Percentiles rank a stretch among this genome's conserved stretches.
phyloP scores from a whole-genome alignment of 1,140 invertebrate genomes.

The Ips nitidus region DNA sequence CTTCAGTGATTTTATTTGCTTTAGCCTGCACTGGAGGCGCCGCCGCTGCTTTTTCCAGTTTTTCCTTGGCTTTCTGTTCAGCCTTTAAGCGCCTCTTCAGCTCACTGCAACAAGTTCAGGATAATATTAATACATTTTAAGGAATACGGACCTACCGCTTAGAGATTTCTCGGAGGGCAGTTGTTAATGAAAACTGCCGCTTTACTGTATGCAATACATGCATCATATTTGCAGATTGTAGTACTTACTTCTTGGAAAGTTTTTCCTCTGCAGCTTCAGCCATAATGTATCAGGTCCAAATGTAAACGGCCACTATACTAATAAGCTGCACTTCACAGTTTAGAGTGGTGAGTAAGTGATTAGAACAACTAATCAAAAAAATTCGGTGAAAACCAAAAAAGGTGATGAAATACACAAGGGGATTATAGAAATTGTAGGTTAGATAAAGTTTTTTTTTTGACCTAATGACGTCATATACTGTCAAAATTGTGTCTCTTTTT shows the following conservation, averaged over 20 bases:
- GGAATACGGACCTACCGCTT: constrained; percentile 44
- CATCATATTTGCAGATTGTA: constrained; percentile 48
- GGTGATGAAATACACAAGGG: too few species aligned
- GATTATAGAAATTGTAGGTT: too few species aligned
- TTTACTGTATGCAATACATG: constrained; percentile 38
- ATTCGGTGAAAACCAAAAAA: too few species aligned
- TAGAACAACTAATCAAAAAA: too few species aligned
- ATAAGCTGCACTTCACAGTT: too few species aligned
- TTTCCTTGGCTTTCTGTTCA: constrained; percentile 91
- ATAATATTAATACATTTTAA: constrained; percentile 39
- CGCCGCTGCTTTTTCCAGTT: constrained; percentile 76
- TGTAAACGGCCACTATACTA: too few species aligned
- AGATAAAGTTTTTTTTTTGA: too few species aligned
- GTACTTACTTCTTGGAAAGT: constrained; percentile 71
- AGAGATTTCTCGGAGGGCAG: constrained; percentile 39
- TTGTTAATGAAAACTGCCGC: constrained; percentile 33
- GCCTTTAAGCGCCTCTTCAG: constrained; percentile 87
- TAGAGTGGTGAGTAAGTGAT: too few species aligned
- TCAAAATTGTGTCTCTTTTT: too few species aligned
- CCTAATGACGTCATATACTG: too few species aligned
- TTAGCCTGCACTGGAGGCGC: constrained; percentile 44
- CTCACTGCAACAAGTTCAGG: constrained; percentile 59
- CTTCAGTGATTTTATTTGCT: constrained; percentile 63
- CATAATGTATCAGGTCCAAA: constrained; percentile 50
- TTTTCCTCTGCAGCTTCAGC: constrained; percentile 61